Percentiles rank a stretch among this genome's conserved stretches.
Evolutionary conservation across 2,888 invertebrate genomes (phyloP).

Genomic region (Caenorhabditis afra): DNA sequence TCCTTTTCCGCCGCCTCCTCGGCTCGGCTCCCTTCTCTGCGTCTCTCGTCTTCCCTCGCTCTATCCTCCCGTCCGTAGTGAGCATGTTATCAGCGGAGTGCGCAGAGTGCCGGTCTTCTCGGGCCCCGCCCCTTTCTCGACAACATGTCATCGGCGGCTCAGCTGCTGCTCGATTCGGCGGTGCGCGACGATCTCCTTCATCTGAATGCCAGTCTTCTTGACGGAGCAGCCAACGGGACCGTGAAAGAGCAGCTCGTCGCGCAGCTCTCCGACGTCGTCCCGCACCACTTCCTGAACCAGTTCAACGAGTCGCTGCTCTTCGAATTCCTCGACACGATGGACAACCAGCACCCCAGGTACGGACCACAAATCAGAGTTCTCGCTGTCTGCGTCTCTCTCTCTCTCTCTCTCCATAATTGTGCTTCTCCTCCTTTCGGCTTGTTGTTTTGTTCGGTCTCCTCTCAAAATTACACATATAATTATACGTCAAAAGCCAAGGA

Average conservation of each 20-base stretch:
- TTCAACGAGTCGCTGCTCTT: constrained; percentile 29
- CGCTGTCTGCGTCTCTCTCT: neutral
- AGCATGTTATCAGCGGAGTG: constrained; percentile 43
- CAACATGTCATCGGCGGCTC: constrained; percentile 53
- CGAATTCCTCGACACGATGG: constrained; percentile 37
- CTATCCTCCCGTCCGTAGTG: constrained; percentile 6
- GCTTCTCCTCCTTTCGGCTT: constrained; percentile 1
- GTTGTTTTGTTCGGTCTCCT: constrained; percentile 10
- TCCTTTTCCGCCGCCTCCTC: constrained; percentile 12
- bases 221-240: constrained; percentile 33
- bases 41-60: constrained; percentile 6
- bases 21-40: constrained; percentile 9
- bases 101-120: constrained; percentile 38
- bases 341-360: constrained; percentile 37
- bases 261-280: constrained; percentile 25
- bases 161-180: constrained; percentile 48
- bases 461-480: constrained; percentile 28
- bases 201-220: constrained; percentile 48
- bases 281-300: constrained; percentile 15
- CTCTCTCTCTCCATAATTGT: constrained; percentile 15
- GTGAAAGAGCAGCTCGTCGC: constrained; percentile 35
- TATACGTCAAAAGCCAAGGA: neutral
- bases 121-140: constrained; percentile 50
- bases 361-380: constrained; percentile 24
- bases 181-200: constrained; percentile 53